These are phyloP conservation scores for Drosophila setifemur DNA, from an alignment of 1,140 invertebrate species.

Conservation along the genomic window DNA sequence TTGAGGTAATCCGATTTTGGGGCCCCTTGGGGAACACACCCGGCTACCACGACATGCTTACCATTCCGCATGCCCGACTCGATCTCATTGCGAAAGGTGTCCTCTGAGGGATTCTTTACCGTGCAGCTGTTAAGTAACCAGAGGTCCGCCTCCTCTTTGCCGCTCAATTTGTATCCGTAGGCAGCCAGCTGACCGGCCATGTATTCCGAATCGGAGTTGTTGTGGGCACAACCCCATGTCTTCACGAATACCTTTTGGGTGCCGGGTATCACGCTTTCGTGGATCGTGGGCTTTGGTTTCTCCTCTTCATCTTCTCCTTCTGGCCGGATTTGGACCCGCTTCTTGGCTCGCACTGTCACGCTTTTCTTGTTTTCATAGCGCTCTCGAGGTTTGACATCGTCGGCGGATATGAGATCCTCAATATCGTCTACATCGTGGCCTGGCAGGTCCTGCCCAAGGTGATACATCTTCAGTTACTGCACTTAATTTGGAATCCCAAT, in stretches of 20 bases:
- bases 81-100: conserved; percentile 98
- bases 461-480: conserved; percentile 23
- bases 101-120: conserved; percentile 98
- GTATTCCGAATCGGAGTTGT: conserved; percentile 97
- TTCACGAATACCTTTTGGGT: conserved; percentile 96
- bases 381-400: conserved; percentile 90
- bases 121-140: conserved; percentile 99
- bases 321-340: conserved; percentile 70
- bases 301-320: conserved; percentile 35
- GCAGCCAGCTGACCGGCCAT: conserved; percentile 96
- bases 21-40: conserved; percentile 97
- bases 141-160: conserved; percentile 92
- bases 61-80: conserved; percentile 88
- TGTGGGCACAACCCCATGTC: conserved; percentile 99
- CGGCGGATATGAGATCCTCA: conserved; percentile 90
- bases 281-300: conserved; percentile 55
- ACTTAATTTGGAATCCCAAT: not conserved
- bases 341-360: conserved; percentile 86
- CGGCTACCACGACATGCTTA: conserved; percentile 96
- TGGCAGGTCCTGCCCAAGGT: conserved; percentile 45
- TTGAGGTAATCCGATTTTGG: conserved; percentile 89
- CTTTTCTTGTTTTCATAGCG: conserved; percentile 87
- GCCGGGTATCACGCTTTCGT: conserved; percentile 90
- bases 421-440: conserved; percentile 85
- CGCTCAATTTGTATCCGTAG: conserved; percentile 93